A percentile compares a stretch with the other conserved stretches of the same genome.
phyloP scores from a whole-genome alignment of 2,797 vertebrate species.

The Microhierax caerulescens region DNA sequence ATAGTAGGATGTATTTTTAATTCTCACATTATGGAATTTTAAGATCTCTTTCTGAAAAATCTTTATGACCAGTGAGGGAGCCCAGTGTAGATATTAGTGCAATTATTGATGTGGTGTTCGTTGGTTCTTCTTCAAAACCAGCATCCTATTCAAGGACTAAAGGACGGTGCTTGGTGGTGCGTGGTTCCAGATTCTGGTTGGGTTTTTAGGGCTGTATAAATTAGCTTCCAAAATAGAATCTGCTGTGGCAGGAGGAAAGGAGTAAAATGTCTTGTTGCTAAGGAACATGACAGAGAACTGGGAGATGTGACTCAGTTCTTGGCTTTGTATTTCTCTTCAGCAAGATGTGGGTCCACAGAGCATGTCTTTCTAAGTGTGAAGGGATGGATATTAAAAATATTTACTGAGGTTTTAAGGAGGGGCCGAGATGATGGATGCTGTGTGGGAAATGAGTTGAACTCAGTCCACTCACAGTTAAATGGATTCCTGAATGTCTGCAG shows the following conservation, averaged over 20 bases:
- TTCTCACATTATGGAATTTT: background rate
- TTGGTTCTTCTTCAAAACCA: background rate
- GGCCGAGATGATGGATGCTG: background rate
- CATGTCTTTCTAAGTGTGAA: background rate
- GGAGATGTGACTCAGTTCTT: slow-evolving; percentile 37
- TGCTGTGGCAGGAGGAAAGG: slow-evolving; percentile 39
- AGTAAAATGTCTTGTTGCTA: slow-evolving; percentile 52
- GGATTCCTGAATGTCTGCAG: background rate
- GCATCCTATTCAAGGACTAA: background rate
- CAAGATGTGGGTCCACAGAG: background rate
- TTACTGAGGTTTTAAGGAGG: background rate
- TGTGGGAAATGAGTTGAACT: background rate
- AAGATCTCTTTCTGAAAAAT: background rate
- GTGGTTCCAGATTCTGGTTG: slow-evolving; percentile 11
- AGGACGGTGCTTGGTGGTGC: background rate
- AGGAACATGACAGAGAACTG: slow-evolving; percentile 47
- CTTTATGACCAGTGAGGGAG: background rate
- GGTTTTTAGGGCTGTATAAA: slow-evolving; percentile 40
- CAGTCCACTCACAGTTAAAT: accelerated
- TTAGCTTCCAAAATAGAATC: slow-evolving; percentile 55
- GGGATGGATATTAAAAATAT: background rate
- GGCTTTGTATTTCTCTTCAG: background rate
- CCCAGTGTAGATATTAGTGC: background rate
- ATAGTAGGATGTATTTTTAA: background rate
- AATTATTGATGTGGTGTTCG: background rate